Evolutionary conservation across 1,140 invertebrate species (phyloP).

Genomic region (Procambarus clarkii): DNA sequence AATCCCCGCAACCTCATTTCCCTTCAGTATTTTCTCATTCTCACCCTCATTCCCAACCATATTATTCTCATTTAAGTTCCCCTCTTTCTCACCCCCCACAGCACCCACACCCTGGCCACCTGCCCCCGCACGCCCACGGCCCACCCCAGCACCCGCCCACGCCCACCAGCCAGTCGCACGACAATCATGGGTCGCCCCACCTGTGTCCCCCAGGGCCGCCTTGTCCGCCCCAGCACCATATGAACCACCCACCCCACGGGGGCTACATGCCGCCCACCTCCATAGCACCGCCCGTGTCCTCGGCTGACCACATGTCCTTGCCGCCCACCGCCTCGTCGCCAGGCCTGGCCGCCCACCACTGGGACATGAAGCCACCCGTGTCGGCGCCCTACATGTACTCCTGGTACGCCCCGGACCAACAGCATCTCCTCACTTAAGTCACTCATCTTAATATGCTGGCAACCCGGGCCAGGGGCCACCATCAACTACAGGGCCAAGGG

Average conservation of each 20-base stretch:
- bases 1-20: slow-evolving; percentile 16
- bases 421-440: slow-evolving; percentile 83
- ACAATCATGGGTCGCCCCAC: slow-evolving; percentile 35
- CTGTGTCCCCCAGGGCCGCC: slow-evolving; percentile 25
- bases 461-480: not conserved
- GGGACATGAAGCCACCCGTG: slow-evolving; percentile 83
- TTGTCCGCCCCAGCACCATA: slow-evolving; percentile 77
- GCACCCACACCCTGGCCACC: slow-evolving; percentile 51
- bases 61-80: slow-evolving; percentile 22
- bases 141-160: slow-evolving; percentile 68
- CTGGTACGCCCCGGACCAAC: slow-evolving; percentile 86
- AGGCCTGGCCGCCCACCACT: slow-evolving; percentile 78
- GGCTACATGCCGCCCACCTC: slow-evolving; percentile 82
- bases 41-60: slow-evolving; percentile 61
- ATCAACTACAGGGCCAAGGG: slow-evolving; percentile 2
- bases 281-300: slow-evolving; percentile 80
- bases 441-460: not conserved
- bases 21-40: slow-evolving; percentile 59
- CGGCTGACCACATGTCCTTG: slow-evolving; percentile 75
- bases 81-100: slow-evolving; percentile 36
- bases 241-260: slow-evolving; percentile 80
- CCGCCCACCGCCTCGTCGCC: slow-evolving; percentile 78
- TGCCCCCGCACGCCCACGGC: slow-evolving; percentile 51
- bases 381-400: slow-evolving; percentile 82
- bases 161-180: slow-evolving; percentile 62